These are phyloP conservation scores for Tenebrosternarchus preto DNA, from an alignment of 2,113 vertebrate genomes.

Conservation along the genomic window DNA sequence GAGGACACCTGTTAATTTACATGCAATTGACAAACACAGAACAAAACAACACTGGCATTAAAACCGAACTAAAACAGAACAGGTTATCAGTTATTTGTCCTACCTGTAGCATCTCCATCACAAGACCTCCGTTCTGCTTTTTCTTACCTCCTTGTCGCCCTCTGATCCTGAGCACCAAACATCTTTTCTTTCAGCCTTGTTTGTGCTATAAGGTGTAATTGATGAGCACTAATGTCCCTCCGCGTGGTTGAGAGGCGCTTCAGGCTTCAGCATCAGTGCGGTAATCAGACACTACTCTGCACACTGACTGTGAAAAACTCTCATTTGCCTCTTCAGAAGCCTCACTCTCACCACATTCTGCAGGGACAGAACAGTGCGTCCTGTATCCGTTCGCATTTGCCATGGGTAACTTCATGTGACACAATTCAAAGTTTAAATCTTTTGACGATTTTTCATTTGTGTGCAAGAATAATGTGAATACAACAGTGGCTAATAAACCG, in stretches of 20 bases:
- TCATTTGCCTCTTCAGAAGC: constrained; percentile 42
- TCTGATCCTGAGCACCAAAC: constrained; percentile 1
- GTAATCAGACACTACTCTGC: constrained; percentile 42
- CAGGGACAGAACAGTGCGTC: neutral
- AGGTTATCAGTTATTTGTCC: neutral
- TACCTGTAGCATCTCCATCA: neutral
- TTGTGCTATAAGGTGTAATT: constrained; percentile 38
- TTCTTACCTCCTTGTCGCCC: neutral
- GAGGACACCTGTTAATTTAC: neutral
- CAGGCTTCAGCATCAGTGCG: constrained; percentile 32
- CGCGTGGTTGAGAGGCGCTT: constrained; percentile 29
- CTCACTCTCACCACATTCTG: constrained; percentile 8
- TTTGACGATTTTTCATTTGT: constrained; percentile 14
- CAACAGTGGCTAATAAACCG: neutral
- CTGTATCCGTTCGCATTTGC: no score
- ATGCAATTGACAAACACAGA: neutral
- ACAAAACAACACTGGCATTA: neutral
- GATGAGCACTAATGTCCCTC: constrained; percentile 25
- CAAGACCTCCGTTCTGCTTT: neutral
- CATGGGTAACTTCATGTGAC: neutral
- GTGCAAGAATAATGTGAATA: constrained; percentile 9
- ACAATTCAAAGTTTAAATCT: constrained; percentile 28
- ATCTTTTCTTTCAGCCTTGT: constrained; percentile 25
- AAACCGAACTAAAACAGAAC: neutral
- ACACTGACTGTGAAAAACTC: constrained; percentile 30